Conservation (phyloP, 1,140 invertebrate species). For the Alviniconcha marisindica region DNA sequence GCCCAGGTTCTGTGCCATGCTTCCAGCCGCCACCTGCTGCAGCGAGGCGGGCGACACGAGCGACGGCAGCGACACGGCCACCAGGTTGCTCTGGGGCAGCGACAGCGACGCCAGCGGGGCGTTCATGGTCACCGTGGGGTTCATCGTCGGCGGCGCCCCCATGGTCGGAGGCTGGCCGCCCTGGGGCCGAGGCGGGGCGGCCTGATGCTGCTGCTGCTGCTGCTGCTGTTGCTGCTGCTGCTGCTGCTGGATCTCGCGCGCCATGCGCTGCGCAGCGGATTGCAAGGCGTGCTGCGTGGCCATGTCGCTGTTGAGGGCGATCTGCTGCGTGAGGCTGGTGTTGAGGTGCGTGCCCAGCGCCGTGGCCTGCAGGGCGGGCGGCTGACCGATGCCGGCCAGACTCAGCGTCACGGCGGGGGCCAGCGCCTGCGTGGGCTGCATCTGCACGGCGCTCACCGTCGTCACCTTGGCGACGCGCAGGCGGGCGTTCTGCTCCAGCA, state of each 20-base stretch:
- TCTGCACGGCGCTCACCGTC: conserved; percentile 45
- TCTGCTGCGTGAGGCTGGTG: conserved; percentile 69
- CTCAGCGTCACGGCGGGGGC: conserved; percentile 52
- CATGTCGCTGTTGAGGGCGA: conserved; percentile 73
- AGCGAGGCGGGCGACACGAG: conserved; percentile 69
- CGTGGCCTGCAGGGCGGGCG: conserved; percentile 54
- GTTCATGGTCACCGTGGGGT: conserved; percentile 63
- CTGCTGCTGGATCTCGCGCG: conserved; percentile 47
- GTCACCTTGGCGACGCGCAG: conserved; percentile 81
- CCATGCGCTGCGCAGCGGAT: conserved; percentile 58
- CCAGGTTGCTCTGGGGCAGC: conserved; percentile 67
- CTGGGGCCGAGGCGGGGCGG: conserved; percentile 25
- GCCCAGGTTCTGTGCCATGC: conserved; percentile 69
- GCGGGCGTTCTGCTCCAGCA: conserved; percentile 88
- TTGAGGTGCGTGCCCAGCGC: conserved; percentile 48
- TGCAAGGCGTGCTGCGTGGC: conserved; percentile 66
- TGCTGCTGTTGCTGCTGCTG: conserved; percentile 41
- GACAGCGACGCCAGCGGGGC: conserved; percentile 57
- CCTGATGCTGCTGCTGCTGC: conserved; percentile 38
- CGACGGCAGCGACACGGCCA: conserved; percentile 66
- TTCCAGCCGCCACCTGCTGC: conserved; percentile 73
- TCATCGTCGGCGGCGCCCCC: conserved; percentile 51
- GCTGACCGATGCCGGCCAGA: conserved; percentile 51
- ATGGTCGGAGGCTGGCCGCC: conserved; percentile 48
- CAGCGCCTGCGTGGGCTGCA: conserved; percentile 45